Conservation (phyloP, 2,113 vertebrate genomes). For the Riparia riparia region DNA sequence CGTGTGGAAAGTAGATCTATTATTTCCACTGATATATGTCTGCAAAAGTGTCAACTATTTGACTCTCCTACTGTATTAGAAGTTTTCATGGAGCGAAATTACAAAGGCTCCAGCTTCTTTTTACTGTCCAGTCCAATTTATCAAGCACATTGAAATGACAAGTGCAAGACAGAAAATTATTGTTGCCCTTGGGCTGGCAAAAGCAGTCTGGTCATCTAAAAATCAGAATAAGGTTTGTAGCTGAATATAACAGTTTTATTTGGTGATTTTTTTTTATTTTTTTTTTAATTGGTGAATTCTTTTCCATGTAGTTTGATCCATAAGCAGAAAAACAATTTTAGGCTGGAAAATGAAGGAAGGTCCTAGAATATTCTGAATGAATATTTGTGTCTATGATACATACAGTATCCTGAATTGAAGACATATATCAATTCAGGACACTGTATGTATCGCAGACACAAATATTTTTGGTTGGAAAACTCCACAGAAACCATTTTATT, state of each 20-base stretch:
- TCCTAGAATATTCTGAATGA: background rate
- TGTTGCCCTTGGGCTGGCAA: background rate
- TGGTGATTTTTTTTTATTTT: background rate
- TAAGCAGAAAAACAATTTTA: background rate
- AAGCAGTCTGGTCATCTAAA: background rate
- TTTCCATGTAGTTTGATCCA: background rate
- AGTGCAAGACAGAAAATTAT: background rate
- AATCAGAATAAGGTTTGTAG: background rate
- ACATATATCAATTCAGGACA: background rate
- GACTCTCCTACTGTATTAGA: background rate
- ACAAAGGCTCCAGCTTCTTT: background rate
- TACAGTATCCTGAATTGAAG: too few relatives aligned
- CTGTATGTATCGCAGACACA: background rate
- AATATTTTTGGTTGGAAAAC: background rate
- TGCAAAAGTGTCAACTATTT: background rate
- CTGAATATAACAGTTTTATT: background rate
- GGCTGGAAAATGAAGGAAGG: background rate
- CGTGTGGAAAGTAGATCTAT: background rate
- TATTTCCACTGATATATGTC: slow-evolving; percentile 15
- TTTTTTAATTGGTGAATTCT: background rate
- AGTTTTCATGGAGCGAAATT: background rate
- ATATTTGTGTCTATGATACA: background rate
- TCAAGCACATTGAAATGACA: slow-evolving; percentile 2
- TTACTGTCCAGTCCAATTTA: slow-evolving; percentile 18
- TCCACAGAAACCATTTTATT: background rate